Evolutionary conservation across 1,140 invertebrate species (phyloP), one percentile per base, ranked within the genome.

Genomic region (Ips nitidus): DNA sequence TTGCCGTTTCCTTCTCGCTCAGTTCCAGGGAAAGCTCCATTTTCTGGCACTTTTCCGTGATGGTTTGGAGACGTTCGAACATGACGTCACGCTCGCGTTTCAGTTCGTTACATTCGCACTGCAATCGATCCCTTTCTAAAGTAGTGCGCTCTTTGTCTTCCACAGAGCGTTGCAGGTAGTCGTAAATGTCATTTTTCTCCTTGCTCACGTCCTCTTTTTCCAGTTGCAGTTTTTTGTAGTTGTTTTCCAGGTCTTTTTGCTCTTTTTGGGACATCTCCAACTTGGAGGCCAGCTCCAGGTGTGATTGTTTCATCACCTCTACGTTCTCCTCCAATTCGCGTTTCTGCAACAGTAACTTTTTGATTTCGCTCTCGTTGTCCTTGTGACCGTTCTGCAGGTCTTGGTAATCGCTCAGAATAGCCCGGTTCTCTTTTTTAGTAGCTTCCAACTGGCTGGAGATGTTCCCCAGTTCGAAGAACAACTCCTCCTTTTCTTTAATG

Each of bases 401-500:
- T 47, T 68, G 50, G 36, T 64, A 41, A 22, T 66, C 59, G 5
- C 53, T 63, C 43, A 58, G 3, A 69, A 69, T 6, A 22, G 52
- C 56, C n/a, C 56, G n/a, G 3, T 66, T 71, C 67, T 71, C 65
- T 52, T 71, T 74, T 40, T 66, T 70, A 6, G 63, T 3, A 22
- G 40, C 7, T 43, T 56, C 59, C 6, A 73, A 50, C 41, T 71
- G 52, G 8, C 38, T 57, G 7, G 64, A 58, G 36, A 66, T 40
- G 3, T 52, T 59, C 2, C 40, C 55, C 22, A 62, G 7, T 58
- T 42, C 62, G 52, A 7, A 36, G 8, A 66, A 65, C 38, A 70
- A 45, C 40, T 67, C 65, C 42, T 71, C 70, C 37, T 66, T 71
- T 58, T 71, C 70, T 22, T 68, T 67, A 7, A 71, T 56, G 41